Conservation (phyloP, 1,140 invertebrate species). For the Tenebrio molitor region DNA sequence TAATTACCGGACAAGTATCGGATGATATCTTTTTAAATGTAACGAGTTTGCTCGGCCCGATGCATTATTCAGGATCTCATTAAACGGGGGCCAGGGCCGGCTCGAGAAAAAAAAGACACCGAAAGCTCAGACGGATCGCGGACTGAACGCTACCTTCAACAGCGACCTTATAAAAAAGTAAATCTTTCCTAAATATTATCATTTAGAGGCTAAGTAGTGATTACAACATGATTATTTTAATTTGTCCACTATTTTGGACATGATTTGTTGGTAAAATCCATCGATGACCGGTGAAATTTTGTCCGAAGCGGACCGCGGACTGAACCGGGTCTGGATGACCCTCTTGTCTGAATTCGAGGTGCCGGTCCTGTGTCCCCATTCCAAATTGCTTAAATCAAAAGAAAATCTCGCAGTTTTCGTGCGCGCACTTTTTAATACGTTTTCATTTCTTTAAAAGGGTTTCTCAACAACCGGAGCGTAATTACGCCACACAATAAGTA, state of each 20-base stretch:
- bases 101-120: background rate
- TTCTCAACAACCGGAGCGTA: conserved; percentile 59
- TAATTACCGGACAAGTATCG: conserved; percentile 46
- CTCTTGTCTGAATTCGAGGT: background rate
- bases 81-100: conserved; percentile 55
- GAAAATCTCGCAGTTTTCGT: conserved; percentile 47
- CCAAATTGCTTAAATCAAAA: conserved; percentile 52
- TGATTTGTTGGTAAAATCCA: no score
- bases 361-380: conserved; percentile 8
- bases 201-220: no score
- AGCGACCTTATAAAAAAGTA: no score
- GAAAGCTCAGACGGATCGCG: background rate
- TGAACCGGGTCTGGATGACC: background rate
- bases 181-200: no score
- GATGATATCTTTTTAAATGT: conserved; percentile 49
- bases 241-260: no score
- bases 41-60: conserved; percentile 56
- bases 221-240: no score
- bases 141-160: no score
- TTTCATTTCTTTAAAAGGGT: conserved; percentile 75
- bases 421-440: conserved; percentile 65
- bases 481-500: conserved; percentile 67
- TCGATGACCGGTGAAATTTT: no score
- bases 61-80: conserved; percentile 72
- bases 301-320: no score